Conservation (phyloP, 1,140 invertebrate species). For the Varroa destructor region DNA sequence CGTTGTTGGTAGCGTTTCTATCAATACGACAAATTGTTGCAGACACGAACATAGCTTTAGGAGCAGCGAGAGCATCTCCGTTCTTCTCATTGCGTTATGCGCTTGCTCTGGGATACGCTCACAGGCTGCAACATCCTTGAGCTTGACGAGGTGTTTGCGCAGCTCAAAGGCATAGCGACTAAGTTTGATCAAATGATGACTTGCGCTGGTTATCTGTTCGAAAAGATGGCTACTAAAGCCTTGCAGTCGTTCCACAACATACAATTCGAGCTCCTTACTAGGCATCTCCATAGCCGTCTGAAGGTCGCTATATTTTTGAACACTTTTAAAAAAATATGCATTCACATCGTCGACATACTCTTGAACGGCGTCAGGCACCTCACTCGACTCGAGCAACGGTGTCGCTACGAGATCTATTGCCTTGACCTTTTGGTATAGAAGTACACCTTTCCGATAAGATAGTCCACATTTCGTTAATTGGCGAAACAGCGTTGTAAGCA, state of each 20-base stretch:
- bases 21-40: slow-evolving; percentile 36
- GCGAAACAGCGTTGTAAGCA: slow-evolving; percentile 68
- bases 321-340: slow-evolving; percentile 38
- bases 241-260: slow-evolving; percentile 64
- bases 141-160: neutral
- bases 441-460: slow-evolving; percentile 58
- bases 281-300: slow-evolving; percentile 50
- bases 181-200: neutral
- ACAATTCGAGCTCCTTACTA: slow-evolving; percentile 60
- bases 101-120: slow-evolving; percentile 4
- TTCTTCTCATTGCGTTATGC: slow-evolving; percentile 34
- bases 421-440: slow-evolving; percentile 29
- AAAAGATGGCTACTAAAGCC: slow-evolving; percentile 58
- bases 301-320: slow-evolving; percentile 41
- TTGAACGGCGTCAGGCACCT: slow-evolving; percentile 40
- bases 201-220: slow-evolving; percentile 38
- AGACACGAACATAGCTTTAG: slow-evolving; percentile 36
- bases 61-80: slow-evolving; percentile 31
- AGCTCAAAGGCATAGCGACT: neutral
- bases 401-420: slow-evolving; percentile 26
- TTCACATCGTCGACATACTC: slow-evolving; percentile 33
- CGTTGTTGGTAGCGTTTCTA: slow-evolving; percentile 30
- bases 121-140: neutral
- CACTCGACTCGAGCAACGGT: slow-evolving; percentile 40
- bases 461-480: slow-evolving; percentile 49